phyloP scores from a whole-genome alignment of 2,888 invertebrate genomes.

The Cinara cedri region DNA sequence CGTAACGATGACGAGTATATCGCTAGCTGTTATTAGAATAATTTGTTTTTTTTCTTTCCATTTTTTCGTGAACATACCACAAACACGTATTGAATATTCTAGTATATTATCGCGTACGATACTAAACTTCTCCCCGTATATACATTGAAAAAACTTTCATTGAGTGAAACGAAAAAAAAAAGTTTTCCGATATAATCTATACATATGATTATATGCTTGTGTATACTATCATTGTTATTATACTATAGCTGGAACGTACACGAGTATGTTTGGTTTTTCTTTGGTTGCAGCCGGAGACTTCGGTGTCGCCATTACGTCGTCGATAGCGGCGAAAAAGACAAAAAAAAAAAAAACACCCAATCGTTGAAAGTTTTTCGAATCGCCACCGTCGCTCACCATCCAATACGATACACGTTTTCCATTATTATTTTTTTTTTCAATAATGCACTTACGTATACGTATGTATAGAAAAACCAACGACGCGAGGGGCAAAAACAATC shows the following conservation, averaged over 20 bases:
- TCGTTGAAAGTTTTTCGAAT: constrained; percentile 38
- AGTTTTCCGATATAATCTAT: constrained; percentile 41
- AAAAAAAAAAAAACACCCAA: constrained; percentile 7
- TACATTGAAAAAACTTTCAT: constrained; percentile 32
- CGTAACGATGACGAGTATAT: too few relatives aligned
- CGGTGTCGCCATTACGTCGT: constrained; percentile 5
- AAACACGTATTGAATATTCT: too few relatives aligned
- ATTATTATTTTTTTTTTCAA: constrained; percentile 35
- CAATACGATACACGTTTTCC: constrained; percentile 36
- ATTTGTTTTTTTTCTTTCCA: too few relatives aligned
- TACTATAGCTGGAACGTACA: not conserved
- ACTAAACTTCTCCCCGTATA: not conserved
- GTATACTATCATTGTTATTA: not conserved
- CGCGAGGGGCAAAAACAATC: constrained; percentile 29
- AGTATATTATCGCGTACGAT: too few relatives aligned
- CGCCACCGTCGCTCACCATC: not conserved
- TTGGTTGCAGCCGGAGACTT: not conserved
- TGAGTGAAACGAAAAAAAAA: not conserved
- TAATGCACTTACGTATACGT: constrained; percentile 16
- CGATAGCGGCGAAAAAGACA: not conserved
- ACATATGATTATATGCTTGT: too few relatives aligned
- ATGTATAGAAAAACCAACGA: constrained; percentile 3
- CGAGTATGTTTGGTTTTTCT: not conserved
- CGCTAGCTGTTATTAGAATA: too few relatives aligned
- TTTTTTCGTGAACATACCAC: too few relatives aligned